Base-by-base conservation (phyloP, 2,888 invertebrate genomes). In the Notodonta dromedarius region DNA sequence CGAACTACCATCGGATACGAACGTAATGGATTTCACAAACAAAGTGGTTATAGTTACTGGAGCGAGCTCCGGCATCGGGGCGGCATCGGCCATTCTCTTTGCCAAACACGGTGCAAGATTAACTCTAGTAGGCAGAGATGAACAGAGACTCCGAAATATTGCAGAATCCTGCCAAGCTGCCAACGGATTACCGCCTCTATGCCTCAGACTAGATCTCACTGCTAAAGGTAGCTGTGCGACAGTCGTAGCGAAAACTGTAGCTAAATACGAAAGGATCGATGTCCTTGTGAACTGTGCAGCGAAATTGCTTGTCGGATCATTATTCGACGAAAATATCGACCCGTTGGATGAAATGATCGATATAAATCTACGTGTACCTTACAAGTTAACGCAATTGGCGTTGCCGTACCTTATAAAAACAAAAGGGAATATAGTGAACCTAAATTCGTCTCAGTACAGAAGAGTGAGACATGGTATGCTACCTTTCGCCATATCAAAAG, bases 231-330 rank as follows among this genome's bases (percentile, higher is more conserved):
- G 96, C 71, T 94, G 94, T 2, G 93, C 94, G 71, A 88, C 90
- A n/a, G 94, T 97, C 58, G 80, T 97, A 0, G 93, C 95, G 0
- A 90, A 94, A 51, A 96, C 97, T 0, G 84, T 97, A 0, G 88
- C 94, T 46, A 94, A 95, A 65, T 96, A 94, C 78, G 94, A 95
- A 5, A 95, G 93, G 78, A 88, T 97, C 5, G 96, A 97, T 89
- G 94, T 97, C 16, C 83, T 97, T 40, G 94, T 97, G 0, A 97
- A 98, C 82, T 97, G 96, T 90, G 98, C 98, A 14, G 98, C 98
- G 0, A 82, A 82, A 39, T 94, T 96, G 39, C 79, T 96, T 6
- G 95, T 96, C 67, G 89, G 87, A 11, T 98, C 98, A 0, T 90
- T 95, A 5, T 97, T 98, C 73, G 98, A 98, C 84, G 95, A 94